Conservation (phyloP, 1,140 invertebrate genomes). For the Potamilus streckersoni region DNA sequence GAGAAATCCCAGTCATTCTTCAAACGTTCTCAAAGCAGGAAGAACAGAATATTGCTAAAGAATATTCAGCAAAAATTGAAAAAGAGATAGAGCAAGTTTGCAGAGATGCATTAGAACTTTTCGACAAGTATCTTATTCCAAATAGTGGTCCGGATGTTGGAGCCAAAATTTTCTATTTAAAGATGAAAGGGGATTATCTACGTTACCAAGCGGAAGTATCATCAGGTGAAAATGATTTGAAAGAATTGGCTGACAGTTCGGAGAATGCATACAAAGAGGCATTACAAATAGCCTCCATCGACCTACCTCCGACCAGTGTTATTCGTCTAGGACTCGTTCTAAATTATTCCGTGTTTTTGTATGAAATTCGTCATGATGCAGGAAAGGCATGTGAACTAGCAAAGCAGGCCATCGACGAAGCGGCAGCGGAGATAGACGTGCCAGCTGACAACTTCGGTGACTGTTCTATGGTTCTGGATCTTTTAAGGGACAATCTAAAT, state of each 20-base stretch:
- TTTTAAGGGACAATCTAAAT: slow-evolving; percentile 98
- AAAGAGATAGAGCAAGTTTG: slow-evolving; percentile 98
- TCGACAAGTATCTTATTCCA: slow-evolving; percentile 96
- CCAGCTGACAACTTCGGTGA: slow-evolving; percentile 99
- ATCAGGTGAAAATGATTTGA: slow-evolving; percentile 81
- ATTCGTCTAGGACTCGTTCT: slow-evolving; percentile 98
- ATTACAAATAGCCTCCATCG: slow-evolving; percentile 98
- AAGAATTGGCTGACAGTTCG: slow-evolving; percentile 93
- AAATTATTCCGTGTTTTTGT: slow-evolving; percentile 99
- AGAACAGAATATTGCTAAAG: too few species aligned
- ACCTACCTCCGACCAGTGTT: slow-evolving; percentile 98
- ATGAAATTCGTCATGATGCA: slow-evolving; percentile 99
- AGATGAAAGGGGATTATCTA: slow-evolving; percentile 99
- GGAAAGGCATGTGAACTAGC: slow-evolving; percentile 98
- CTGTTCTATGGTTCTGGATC: slow-evolving; percentile 99
- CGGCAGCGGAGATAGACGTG: slow-evolving; percentile 98
- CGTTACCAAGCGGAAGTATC: slow-evolving; percentile 99
- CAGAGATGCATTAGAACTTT: slow-evolving; percentile 94
- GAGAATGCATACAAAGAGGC: slow-evolving; percentile 99
- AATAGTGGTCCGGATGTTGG: slow-evolving; percentile 29
- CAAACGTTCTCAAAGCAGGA: too few species aligned
- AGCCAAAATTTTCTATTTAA: slow-evolving; percentile 97
- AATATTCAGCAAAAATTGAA: slow-evolving; percentile 74
- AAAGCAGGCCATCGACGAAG: slow-evolving; percentile 98
- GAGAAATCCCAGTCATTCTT: slow-evolving; percentile 97